These are phyloP conservation scores for Chamaetylas fuelleborni DNA, from an alignment of 2,113 vertebrate species.

Conservation along the genomic window DNA sequence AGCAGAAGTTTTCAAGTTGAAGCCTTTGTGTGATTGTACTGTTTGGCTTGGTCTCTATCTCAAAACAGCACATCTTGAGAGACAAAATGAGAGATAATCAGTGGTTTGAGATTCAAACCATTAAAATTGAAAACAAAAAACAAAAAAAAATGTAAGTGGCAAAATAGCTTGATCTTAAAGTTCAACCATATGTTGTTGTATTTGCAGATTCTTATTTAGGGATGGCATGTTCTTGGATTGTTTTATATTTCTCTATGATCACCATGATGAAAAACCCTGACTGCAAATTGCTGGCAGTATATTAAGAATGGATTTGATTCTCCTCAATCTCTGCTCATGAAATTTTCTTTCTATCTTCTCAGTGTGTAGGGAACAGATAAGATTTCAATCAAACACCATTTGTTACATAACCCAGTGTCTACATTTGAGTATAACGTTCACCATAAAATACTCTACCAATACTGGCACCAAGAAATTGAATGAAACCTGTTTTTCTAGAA, in stretches of 20 bases:
- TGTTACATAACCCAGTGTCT: not conserved
- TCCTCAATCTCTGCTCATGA: not conserved
- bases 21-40: not conserved
- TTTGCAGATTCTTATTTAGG: not conserved
- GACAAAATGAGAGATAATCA: not conserved
- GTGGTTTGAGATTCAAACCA: not conserved
- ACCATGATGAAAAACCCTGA: not conserved
- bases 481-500: not conserved
- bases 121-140: not conserved
- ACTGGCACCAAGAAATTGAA: not conserved
- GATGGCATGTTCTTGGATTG: rapidly evolving
- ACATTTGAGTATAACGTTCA: not conserved
- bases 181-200: not conserved
- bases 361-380: not conserved
- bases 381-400: not conserved
- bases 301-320: not conserved
- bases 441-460: not conserved
- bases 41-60: not conserved
- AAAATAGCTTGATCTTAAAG: not conserved
- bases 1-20: not conserved
- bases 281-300: not conserved
- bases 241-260: not conserved
- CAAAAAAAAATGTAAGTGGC: not conserved
- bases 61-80: not conserved
- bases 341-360: not conserved